These are phyloP conservation scores for Diachasmimorpha longicaudata DNA, from an alignment of 1,140 invertebrate species.

Conservation along the genomic window DNA sequence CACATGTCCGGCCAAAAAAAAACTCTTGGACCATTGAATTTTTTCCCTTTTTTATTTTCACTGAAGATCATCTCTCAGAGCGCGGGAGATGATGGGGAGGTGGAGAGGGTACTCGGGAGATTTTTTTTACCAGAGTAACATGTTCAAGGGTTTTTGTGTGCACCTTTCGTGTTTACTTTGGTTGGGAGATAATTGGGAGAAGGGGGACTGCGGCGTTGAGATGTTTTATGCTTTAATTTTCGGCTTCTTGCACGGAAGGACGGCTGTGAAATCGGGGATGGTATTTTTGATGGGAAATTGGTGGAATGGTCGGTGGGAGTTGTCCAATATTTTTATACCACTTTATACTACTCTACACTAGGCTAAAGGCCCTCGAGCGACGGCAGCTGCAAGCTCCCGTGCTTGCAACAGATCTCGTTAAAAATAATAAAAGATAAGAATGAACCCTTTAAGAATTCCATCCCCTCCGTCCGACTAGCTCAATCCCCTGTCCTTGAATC, in stretches of 20 bases:
- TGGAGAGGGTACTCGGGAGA: not conserved
- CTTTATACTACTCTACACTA: too few relatives aligned
- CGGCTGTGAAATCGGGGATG: not conserved
- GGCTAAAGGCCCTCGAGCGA: too few relatives aligned
- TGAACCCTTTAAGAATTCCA: too few relatives aligned
- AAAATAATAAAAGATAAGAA: too few relatives aligned
- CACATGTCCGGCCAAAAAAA: slow-evolving; percentile 14
- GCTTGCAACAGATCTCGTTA: too few relatives aligned
- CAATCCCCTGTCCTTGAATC: too few relatives aligned
- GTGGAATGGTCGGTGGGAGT: too few relatives aligned
- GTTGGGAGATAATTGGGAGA: slow-evolving; percentile 21
- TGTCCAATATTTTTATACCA: too few relatives aligned
- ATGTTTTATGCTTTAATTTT: slow-evolving; percentile 27
- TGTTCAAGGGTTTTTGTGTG: not conserved
- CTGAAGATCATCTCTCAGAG: not conserved
- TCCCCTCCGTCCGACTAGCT: too few relatives aligned
- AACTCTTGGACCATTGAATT: not conserved
- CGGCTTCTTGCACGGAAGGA: slow-evolving; percentile 27
- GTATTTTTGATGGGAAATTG: too few relatives aligned
- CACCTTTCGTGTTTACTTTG: not conserved
- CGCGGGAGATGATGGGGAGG: too few relatives aligned
- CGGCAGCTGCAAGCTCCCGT: too few relatives aligned
- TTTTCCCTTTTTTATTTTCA: not conserved
- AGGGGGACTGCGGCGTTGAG: not conserved
- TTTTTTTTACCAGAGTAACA: not conserved